Base-by-base conservation (phyloP, 1,140 invertebrate species). In the Saccostrea echinata region DNA sequence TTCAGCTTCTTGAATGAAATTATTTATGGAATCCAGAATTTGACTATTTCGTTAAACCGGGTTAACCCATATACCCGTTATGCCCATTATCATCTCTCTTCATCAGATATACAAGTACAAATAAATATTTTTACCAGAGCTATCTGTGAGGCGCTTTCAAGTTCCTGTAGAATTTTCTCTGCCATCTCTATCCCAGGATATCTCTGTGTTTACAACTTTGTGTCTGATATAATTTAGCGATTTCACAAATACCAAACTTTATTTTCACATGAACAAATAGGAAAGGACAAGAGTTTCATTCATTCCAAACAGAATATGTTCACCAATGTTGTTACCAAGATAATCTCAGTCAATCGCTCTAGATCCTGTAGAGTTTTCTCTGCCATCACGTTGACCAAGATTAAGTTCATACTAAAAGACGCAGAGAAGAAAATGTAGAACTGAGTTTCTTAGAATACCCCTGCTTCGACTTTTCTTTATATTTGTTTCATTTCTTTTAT, bases 321-420 rank as follows among this genome's bases (percentile, higher is more conserved):
- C 35, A 94, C 9, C 13, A 4, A 16, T 57, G 30, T 33, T 95
- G 95, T 95, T 71, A 97, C 97, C 95, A 97, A 95, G 91, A 97
- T 95, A 93, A 97, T 95, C 96, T 96, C 96, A 88, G 96, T 96
- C 90, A 96, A 96, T 89, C 96, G 95, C 94, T 97, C 97, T 91
- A 97, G 94, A 93, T 97, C 91, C 83, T 86, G 27, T 30, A 91
- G 88, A 33, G 87, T 85, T 88, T 91, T 89, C 33, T 91, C 90
- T 86, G 88, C 68, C 68, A 71, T 71, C 68, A 71, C 68, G 68
- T 71, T 71, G 68, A 71, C 27, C 27, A 16, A 57, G 21, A 24
- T 68, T 27, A 24, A 33, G 68, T 1, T 27, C 0, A 71, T 24
- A 0, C 68, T 71, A 71, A 71, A 13, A 2, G 30, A 24, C 27